phyloP scores from a whole-genome alignment of 64 coral and sea anemone genomes.

The Montipora foliosa region DNA sequence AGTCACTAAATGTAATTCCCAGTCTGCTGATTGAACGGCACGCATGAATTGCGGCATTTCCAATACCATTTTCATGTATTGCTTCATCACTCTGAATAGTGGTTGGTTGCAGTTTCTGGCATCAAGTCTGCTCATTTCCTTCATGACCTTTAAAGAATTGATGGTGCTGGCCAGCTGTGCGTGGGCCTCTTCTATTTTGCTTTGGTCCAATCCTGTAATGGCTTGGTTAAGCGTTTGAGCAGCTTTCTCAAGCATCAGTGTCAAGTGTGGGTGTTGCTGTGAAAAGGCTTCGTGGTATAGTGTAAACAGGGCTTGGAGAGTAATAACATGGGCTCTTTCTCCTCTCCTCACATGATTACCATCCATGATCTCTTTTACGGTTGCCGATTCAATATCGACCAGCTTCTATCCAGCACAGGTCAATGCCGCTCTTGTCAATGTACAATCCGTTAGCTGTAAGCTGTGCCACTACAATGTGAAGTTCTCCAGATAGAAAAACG shows the following conservation, averaged over 20 bases:
- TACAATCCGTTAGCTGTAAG: conserved; percentile 18
- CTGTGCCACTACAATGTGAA: conserved; percentile 58
- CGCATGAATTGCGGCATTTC: neutral
- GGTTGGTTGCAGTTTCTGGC: neutral
- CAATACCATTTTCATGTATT: neutral
- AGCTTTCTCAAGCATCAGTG: neutral
- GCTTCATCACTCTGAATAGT: neutral
- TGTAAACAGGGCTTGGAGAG: conserved; percentile 44
- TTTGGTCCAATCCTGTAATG: neutral
- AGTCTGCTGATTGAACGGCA: neutral
- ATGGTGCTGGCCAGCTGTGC: neutral
- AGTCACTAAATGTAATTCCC: neutral
- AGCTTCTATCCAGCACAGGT: conserved; percentile 61
- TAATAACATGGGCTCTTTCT: conserved; percentile 40
- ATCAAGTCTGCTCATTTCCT: neutral
- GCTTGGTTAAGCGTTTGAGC: neutral
- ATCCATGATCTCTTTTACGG: conserved; percentile 58
- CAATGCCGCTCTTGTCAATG: conserved; percentile 51
- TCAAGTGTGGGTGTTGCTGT: neutral
- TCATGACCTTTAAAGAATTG: neutral
- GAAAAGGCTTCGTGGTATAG: conserved; percentile 27
- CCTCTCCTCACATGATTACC: conserved; percentile 41
- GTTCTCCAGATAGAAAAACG: neutral
- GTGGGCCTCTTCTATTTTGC: neutral
- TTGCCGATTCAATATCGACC: conserved; percentile 56